Base-by-base conservation (phyloP, 2,797 vertebrate genomes). In the Girardinus metallicus region DNA sequence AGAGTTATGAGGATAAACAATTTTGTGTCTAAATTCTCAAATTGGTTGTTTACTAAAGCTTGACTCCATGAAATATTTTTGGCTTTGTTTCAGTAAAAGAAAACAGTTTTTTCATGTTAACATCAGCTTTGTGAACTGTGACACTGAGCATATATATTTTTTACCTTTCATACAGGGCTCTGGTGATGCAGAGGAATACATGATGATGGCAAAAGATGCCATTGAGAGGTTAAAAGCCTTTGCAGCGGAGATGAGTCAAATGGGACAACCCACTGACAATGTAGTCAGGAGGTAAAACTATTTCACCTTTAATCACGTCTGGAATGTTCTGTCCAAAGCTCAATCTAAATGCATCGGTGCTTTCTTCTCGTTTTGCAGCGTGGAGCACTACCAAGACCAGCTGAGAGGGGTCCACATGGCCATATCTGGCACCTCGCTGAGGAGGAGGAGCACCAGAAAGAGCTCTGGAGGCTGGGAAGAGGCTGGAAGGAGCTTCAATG, bases 311-410 rank as follows among this genome's bases (percentile, higher is more conserved):
- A n/a, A 11, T 15, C 3, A 55, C 57, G 13, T 16, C 31, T 44
- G 73, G 29, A 31, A 15, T 23, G n/a, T 49, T 62, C 31, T 31
- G 43, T 13, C 26, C 26, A 29, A 55, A 31, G 47, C 31, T 46
- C 2, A 11, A n/a, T 3, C 47, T n/a, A 55, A 39, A 43, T 29
- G 26, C 66, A 44, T 79, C 31, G 10, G 74, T 5, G 34, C 26
- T 47, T 18, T 74, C 21, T 36, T 68, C 62, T 46, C 1, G 0
- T 81, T 34, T 6, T 5, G 4, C 64, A 96, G 95, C 41, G 2
- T 95, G 83, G 92, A 95, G 44, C 66, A 90, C 0, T 96, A 87
- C 64, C 90, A 39, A 1, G 94, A 95, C 36, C 95, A 95, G 83
- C 85, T 96, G 64, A 92, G 81, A 76, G 87, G 79, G 0, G 79